Base-by-base conservation (phyloP, 2,888 invertebrate genomes). In the Melanchra persicariae region DNA sequence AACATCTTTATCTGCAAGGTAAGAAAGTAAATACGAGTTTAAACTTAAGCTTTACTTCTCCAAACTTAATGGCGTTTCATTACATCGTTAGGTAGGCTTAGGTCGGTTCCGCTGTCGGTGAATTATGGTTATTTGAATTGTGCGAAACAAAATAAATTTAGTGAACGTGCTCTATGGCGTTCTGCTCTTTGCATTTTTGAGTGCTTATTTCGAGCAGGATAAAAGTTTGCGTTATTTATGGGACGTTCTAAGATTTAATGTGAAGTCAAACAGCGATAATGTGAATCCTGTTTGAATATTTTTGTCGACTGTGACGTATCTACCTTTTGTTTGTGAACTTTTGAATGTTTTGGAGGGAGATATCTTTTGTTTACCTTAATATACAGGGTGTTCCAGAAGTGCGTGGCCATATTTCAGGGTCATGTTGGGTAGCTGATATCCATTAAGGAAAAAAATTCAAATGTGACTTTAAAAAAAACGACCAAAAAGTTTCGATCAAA, bases 61-160 rank as follows among this genome's bases (percentile, higher is more conserved):
- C 85, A 87, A 94, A 94, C 92, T 95, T 94, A 95, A 94, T 91
- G 91, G 94, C 91, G 90, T 95, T 96, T 96, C 96, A 96, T 96
- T 96, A 96, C 94, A 95, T 94, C 95, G 94, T 93, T 95, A 95
- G 94, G 93, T 95, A 95, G 95, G 95, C 95, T 95, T 94, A 95
- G 91, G 83, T 90, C 87, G 91, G 90, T 90, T 85, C 89, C 84
- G 85, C 87, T 83, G 73, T 47, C 79, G 66, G 93, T 96, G 96
- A 96, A 89, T 96, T 95, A 96, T 96, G 96, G 96, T 96, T 96
- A 96, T 96, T 96, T 96, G 95, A 96, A 96, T 95, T 95, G 95
- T 95, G 90, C 93, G 95, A 95, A 95, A 95, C 96, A 95, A 95
- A 95, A 96, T 96, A 96, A 96, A 96, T 96, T 96, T 94, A 94